phyloP scores from a whole-genome alignment of 2,113 vertebrate genomes.

The Rhinoderma darwinii region DNA sequence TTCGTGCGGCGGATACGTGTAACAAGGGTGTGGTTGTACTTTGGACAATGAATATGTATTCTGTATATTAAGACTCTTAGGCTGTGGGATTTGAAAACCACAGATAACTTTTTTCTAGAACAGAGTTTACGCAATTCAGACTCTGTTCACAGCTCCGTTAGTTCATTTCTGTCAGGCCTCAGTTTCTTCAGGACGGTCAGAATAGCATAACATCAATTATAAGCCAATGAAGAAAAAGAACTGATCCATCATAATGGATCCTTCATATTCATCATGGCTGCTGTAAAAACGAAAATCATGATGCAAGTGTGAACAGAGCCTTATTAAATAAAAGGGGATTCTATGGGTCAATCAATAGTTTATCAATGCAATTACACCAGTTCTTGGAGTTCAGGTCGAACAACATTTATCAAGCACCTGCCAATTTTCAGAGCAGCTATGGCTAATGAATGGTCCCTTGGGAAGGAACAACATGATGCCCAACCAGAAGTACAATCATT shows the following conservation, averaged over 20 bases:
- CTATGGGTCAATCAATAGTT: neutral
- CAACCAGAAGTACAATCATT: neutral
- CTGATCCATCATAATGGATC: too few relatives aligned
- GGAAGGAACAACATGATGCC: neutral
- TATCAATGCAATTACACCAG: neutral
- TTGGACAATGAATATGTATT: neutral
- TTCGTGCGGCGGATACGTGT: neutral
- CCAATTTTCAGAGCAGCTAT: too few relatives aligned
- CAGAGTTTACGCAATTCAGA: neutral
- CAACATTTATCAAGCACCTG: neutral
- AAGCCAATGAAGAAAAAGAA: too few relatives aligned
- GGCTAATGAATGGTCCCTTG: too few relatives aligned
- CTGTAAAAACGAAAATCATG: too few relatives aligned
- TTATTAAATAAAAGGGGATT: neutral
- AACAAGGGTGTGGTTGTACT: conserved; percentile 15
- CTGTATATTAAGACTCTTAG: neutral
- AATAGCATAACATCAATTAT: too few relatives aligned
- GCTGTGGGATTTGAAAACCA: neutral
- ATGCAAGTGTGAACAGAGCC: too few relatives aligned
- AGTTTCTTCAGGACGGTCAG: too few relatives aligned
- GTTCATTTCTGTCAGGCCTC: too few relatives aligned
- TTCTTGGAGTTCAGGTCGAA: neutral
- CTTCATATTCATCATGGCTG: too few relatives aligned
- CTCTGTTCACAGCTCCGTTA: too few relatives aligned
- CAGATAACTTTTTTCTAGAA: neutral